A percentile compares a stretch with the other conserved stretches of the same genome.
These are phyloP conservation scores for Octodon degus DNA, from an alignment of 2,113 vertebrate genomes.

Conservation along the genomic window DNA sequence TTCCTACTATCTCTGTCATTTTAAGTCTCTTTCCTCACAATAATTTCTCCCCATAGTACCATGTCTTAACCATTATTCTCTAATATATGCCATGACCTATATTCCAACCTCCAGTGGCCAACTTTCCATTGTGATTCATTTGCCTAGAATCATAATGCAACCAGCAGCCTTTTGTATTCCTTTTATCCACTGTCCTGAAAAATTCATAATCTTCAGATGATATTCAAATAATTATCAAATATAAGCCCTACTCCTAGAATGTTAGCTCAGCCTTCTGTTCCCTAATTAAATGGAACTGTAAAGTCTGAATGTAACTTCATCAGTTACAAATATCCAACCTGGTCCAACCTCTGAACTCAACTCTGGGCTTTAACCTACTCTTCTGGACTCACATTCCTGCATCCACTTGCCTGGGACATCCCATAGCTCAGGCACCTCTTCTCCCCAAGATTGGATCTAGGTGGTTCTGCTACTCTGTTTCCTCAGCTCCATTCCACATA, in stretches of 20 bases:
- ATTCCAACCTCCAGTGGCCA: neutral
- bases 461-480: neutral
- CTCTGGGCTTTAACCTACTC: neutral
- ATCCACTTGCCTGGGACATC: neutral
- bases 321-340: neutral
- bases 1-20: neutral
- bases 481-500: neutral
- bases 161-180: neutral
- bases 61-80: neutral
- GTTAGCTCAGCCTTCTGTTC: neutral
- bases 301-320: neutral
- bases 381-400: neutral
- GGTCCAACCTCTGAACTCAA: neutral
- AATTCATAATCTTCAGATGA: neutral
- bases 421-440: accelerated
- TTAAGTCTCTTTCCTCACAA: neutral
- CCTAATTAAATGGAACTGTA: constrained; percentile 25
- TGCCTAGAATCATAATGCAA: neutral
- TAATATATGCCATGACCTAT: neutral
- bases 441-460: neutral
- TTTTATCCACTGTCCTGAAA: neutral
- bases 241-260: neutral
- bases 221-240: neutral
- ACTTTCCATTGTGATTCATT: constrained; percentile 21
- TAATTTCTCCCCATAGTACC: neutral